A percentile compares a stretch with the other conserved stretches of the same genome.
Evolutionary conservation across 2,113 vertebrate genomes (phyloP).

Genomic region (Arizona elegans): DNA sequence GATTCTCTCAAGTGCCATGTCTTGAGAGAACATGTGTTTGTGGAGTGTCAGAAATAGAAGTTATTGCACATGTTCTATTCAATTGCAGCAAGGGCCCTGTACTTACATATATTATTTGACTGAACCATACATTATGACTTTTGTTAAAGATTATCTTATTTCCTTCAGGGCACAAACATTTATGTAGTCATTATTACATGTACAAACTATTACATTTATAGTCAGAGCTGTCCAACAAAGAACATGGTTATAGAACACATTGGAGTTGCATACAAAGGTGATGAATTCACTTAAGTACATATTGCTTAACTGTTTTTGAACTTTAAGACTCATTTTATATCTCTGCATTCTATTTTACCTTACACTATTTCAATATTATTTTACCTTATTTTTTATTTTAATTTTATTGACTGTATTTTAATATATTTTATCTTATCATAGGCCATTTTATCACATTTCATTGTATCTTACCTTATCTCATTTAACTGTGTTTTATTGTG

Average conservation of each 20-base stretch:
- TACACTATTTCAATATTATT: neutral
- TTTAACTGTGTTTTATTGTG: neutral
- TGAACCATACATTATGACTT: neutral
- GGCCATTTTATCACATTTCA: neutral
- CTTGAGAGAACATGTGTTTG: neutral
- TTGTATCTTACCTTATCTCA: neutral
- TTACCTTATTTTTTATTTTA: neutral
- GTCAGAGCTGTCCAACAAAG: neutral
- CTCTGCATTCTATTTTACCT: neutral
- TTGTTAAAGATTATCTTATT: neutral
- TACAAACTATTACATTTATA: neutral
- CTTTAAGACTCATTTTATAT: neutral
- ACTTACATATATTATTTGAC: neutral
- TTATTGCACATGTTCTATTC: neutral
- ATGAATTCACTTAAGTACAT: neutral
- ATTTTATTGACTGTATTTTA: neutral
- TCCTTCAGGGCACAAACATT: neutral
- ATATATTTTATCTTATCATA: neutral
- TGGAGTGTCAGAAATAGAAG: neutral
- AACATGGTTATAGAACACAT: neutral
- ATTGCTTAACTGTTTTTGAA: neutral
- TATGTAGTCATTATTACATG: neutral
- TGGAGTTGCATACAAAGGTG: neutral
- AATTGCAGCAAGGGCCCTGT: neutral
- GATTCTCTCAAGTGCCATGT: neutral